Base-by-base conservation (phyloP, 2,797 vertebrate genomes). In the Cirrhinus mrigala region DNA sequence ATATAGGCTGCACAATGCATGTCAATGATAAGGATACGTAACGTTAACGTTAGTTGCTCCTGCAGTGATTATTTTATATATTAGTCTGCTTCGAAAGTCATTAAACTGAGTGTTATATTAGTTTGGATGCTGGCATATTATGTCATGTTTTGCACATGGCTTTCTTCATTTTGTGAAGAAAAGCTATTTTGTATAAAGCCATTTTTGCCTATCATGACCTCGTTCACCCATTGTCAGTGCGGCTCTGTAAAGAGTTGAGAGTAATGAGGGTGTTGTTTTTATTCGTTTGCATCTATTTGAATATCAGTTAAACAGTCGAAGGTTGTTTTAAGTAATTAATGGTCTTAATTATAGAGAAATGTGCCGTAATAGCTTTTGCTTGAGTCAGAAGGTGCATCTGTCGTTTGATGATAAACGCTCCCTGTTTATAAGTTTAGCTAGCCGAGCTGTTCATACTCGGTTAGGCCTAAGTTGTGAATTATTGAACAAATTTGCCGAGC, bases 281-380 rank as follows among this genome's bases (percentile, higher is more conserved):
- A 48, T 37, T 40, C 18, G 15, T 64, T 75, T 75, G 71, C 58
- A 27, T 71, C 2, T 4, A 29, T 79, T 84, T 79, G 27, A 48
- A 60, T 50, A 52, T 52, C 46, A 14, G 58, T 77, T 56, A 27
- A 84, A 44, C 48, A 15, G n/a, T 27, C 46, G 0, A 29, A 27
- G 8, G 3, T 12, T 54, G 22, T 24, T 71, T 46, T 1, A 6
- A 29, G 9, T 2, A 15, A 64, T 33, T 0, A 15, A 73, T 27
- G 16, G 5, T 52, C 3, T 12, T 64, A 12, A 50, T 66, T 6
- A 7, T 60, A 4, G 8, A 24, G 40, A 44, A 56, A 44, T 18
- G 4, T 44, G 18, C 60, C 3, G 29, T 37, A 24, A 18, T 78
- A n/a, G 14, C 18, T 46, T 83, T 66, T 22, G 10, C 16, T 50